Percentiles rank a stretch among this genome's conserved stretches.
phyloP scores from a whole-genome alignment of 2,113 vertebrate genomes.

The Brienomyrus brachyistius region DNA sequence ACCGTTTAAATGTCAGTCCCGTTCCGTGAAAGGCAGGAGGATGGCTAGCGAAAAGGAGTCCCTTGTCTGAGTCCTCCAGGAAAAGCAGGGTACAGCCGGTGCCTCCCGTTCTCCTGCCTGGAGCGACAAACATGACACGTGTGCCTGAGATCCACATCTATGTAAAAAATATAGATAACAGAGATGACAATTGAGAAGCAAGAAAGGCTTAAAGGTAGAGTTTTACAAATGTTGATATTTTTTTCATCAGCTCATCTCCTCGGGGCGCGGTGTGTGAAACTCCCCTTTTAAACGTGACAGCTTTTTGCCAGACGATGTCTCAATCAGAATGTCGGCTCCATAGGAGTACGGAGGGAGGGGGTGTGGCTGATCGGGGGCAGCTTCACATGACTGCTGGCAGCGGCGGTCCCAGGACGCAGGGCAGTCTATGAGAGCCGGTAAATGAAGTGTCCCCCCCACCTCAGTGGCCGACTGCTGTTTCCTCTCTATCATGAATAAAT shows the following conservation, averaged over 20 bases:
- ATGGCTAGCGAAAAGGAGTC: background rate
- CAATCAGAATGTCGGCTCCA: background rate
- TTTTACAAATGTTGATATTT: background rate
- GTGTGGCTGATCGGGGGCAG: slow-evolving; percentile 43
- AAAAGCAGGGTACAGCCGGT: background rate
- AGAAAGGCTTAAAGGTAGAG: background rate
- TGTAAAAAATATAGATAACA: background rate
- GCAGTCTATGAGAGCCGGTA: slow-evolving; percentile 69
- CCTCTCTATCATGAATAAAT: slow-evolving; percentile 71
- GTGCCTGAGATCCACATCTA: background rate
- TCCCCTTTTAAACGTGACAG: background rate
- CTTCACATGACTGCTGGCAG: slow-evolving; percentile 54
- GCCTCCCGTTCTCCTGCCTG: background rate
- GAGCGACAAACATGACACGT: background rate
- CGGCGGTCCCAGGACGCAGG: slow-evolving; percentile 48
- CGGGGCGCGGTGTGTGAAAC: background rate
- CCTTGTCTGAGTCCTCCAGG: background rate
- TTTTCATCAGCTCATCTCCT: background rate
- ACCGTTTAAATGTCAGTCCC: background rate
- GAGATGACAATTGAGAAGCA: background rate
- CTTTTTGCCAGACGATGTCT: background rate
- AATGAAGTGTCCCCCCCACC: slow-evolving; percentile 67
- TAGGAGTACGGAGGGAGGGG: background rate
- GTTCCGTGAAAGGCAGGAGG: background rate
- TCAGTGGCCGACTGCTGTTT: slow-evolving; percentile 47